Conservation (phyloP, 1,140 invertebrate species). For the Cydia fagiglandana region DNA sequence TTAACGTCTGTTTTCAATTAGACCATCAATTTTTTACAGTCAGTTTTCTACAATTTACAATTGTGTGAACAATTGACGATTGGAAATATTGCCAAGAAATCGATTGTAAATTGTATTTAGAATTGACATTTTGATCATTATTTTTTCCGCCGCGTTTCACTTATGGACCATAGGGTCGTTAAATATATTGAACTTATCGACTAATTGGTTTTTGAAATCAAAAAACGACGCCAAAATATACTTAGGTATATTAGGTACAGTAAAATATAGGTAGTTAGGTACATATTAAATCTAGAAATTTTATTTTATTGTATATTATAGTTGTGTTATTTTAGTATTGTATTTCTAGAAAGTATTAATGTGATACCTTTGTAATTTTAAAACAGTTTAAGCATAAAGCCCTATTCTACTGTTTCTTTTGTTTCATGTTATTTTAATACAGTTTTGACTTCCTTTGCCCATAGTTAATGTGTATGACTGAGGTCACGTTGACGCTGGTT, state of each 20-base stretch:
- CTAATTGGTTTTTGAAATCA: neutral
- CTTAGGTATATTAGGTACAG: neutral
- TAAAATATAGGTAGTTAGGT: no score
- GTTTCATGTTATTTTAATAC: no score
- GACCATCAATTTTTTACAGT: slow-evolving; percentile 37
- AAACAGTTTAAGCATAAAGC: no score
- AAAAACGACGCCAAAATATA: neutral
- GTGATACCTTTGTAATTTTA: no score
- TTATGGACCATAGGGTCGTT: neutral
- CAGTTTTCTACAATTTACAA: slow-evolving; percentile 17
- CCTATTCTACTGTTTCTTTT: no score
- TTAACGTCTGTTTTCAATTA: slow-evolving; percentile 52
- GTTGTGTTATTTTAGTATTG: no score
- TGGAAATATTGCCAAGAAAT: neutral
- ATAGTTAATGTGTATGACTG: no score
- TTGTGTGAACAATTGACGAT: neutral
- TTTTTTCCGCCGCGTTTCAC: slow-evolving; percentile 21
- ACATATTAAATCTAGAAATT: neutral
- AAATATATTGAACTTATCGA: neutral
- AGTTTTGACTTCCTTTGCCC: no score
- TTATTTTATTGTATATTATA: neutral
- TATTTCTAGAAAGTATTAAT: no score
- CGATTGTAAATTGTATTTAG: slow-evolving; percentile 14
- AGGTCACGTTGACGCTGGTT: no score
- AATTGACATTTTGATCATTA: neutral